Conservation (phyloP, 2,113 vertebrate species). For the Pollachius pollachius region DNA sequence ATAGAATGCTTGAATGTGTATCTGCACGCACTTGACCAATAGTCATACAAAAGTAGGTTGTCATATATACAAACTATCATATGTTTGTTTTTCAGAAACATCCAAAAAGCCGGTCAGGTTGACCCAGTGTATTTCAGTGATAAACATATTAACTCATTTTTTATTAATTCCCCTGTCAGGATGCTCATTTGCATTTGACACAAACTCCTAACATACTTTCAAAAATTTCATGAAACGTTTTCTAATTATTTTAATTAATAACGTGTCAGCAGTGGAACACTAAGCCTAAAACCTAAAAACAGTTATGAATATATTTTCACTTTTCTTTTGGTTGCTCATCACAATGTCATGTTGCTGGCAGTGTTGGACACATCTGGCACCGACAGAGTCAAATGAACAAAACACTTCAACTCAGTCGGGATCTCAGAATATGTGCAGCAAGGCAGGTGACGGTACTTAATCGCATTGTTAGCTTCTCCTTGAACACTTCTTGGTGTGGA, state of each 20-base stretch:
- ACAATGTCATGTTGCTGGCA: slow-evolving; percentile 39
- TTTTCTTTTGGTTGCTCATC: slow-evolving; percentile 24
- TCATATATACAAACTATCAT: not conserved
- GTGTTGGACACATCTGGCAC: slow-evolving; percentile 24
- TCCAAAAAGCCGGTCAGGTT: not conserved
- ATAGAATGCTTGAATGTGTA: not conserved
- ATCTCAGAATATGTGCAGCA: no score
- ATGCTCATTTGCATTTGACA: not conserved
- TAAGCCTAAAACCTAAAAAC: slow-evolving; percentile 7
- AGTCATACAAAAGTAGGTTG: not conserved
- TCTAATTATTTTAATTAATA: not conserved
- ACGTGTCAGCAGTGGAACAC: slow-evolving; percentile 11
- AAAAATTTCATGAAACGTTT: not conserved
- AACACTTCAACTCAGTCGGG: no score
- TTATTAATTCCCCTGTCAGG: not conserved
- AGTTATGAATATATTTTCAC: slow-evolving; percentile 44
- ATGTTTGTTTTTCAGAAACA: slow-evolving; percentile 8
- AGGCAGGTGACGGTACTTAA: no score
- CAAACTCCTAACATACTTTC: not conserved
- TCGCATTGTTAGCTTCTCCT: no score
- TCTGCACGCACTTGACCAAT: not conserved
- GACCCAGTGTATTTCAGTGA: not conserved
- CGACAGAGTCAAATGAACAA: not conserved
- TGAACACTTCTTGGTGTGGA: slow-evolving; percentile 31
- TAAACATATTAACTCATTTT: not conserved